A percentile compares a stretch with the other conserved stretches of the same genome.
Evolutionary conservation across 2,113 vertebrate species (phyloP).

Genomic region (Malurus melanocephalus): DNA sequence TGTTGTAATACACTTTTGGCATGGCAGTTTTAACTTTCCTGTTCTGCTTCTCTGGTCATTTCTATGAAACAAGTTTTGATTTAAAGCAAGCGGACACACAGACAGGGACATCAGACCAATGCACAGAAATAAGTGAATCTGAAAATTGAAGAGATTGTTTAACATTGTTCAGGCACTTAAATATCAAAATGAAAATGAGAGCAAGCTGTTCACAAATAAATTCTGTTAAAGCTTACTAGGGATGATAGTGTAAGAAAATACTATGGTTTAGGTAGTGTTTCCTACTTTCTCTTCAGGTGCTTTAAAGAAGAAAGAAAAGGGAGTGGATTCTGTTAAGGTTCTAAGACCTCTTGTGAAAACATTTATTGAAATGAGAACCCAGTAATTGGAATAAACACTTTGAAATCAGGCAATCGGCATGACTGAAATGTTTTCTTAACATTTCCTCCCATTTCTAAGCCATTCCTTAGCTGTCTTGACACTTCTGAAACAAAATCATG

Average conservation of each 20-base stretch:
- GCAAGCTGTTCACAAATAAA: neutral
- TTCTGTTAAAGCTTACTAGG: neutral
- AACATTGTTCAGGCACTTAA: neutral
- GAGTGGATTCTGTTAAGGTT: neutral
- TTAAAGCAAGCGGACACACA: neutral
- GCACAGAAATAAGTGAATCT: neutral
- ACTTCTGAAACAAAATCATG: neutral
- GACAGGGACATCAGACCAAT: neutral
- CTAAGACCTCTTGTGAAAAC: neutral
- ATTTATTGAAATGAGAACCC: neutral
- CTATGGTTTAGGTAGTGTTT: neutral
- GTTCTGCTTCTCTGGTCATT: neutral
- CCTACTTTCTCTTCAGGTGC: neutral
- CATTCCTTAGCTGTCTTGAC: neutral
- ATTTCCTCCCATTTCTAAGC: neutral
- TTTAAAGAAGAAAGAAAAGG: neutral
- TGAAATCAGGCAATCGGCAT: neutral
- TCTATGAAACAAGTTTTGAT: neutral
- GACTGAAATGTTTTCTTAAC: neutral
- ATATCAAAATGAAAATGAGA: neutral
- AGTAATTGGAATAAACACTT: neutral
- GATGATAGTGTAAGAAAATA: neutral
- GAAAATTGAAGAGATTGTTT: neutral
- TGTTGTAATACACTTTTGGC: constrained; percentile 22
- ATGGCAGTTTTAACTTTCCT: neutral